Base-by-base conservation (phyloP, 2,797 vertebrate species). In the Melanotaenia nigrans region DNA sequence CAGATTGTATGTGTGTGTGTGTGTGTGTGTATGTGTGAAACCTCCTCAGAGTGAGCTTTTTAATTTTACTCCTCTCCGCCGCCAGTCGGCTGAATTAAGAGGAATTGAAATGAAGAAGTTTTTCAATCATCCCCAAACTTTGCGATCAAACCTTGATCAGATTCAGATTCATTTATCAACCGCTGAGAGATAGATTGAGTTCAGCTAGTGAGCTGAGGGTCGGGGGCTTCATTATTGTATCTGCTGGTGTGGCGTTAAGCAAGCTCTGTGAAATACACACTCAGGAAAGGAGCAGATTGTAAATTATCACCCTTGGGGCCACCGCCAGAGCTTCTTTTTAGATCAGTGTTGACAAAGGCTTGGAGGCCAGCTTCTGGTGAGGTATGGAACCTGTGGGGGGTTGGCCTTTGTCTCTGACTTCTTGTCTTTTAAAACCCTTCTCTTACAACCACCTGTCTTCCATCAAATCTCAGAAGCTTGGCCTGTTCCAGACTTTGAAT, bases 331-430 rank as follows among this genome's bases (percentile, higher is more conserved):
- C 71, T 47, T 81, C 78, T 79, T 81, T 86, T 82, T 61, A 89
- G 74, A 88, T 82, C 70, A 59, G 53, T 54, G 65, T 80, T 79
- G 71, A 92, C 90, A 91, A 91, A 91, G 62, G 68, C 73, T 64
- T 0, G 28, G 66, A 67, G 83, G 67, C 65, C 24, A 28, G 60
- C 65, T 66, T 79, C 71, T 77, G 68, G 61, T 77, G 36, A 71
- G 60, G 73, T 35, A 69, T 42, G 64, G 69, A 28, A 45, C 62
- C 40, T 33, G 16, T 22, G 47, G 65, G 77, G 40, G 61, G 12
- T 47, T 10, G n/a, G 40, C 61, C 77, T 89, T 88, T 89, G 85
- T 90, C 89, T 81, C 84, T 83, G 80, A 81, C 82, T 87, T 73
- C 64, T 83, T 61, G 51, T 81, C 63, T 89, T 85, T 85, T 81